These are phyloP conservation scores for Stomatorhinus walkeri DNA, from an alignment of 2,797 vertebrate species.

Conservation along the genomic window DNA sequence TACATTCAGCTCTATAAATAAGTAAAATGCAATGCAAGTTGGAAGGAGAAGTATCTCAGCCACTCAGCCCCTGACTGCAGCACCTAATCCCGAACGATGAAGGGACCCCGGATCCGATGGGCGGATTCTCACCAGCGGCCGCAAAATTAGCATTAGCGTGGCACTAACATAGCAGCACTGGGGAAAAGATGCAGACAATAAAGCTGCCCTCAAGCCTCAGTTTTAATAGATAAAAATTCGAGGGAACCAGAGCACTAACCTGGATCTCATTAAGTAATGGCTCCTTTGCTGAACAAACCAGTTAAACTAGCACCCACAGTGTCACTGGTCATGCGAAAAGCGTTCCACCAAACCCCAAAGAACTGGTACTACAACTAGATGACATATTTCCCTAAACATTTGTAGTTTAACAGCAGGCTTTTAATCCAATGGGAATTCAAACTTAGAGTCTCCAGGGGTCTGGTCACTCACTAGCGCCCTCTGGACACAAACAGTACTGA, in stretches of 20 bases:
- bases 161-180: not conserved
- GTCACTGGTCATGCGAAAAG: not conserved
- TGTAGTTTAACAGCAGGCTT: not conserved
- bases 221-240: not conserved
- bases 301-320: not conserved
- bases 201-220: not conserved
- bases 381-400: not conserved
- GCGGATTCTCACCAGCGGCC: not conserved
- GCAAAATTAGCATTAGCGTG: not conserved
- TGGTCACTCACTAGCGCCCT: not conserved
- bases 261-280: not conserved
- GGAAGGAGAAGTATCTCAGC: not conserved
- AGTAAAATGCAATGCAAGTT: not conserved
- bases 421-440: not conserved
- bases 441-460: not conserved
- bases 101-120: not conserved
- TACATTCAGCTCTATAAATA: not conserved
- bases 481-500: not conserved
- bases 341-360: not conserved
- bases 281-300: not conserved
- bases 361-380: not conserved
- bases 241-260: not conserved
- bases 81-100: not conserved
- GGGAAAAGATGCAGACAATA: not conserved
- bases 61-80: not conserved